These are phyloP conservation scores for Pachymerium ferrugineum DNA, from an alignment of 2,888 invertebrate genomes.

Conservation along the genomic window DNA sequence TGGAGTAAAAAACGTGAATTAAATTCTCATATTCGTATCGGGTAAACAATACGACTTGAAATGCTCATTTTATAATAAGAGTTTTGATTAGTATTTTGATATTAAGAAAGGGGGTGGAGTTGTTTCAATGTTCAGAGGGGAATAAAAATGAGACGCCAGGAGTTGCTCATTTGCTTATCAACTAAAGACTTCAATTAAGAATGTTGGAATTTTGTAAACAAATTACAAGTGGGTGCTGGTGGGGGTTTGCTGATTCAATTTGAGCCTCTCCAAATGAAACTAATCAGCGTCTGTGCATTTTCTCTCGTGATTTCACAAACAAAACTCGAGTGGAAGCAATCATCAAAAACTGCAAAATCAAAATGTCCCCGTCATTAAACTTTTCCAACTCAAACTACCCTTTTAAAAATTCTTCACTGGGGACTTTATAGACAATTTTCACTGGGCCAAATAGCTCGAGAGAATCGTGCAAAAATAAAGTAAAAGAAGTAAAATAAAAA, in stretches of 20 bases:
- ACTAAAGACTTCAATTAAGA: slow-evolving; percentile 27
- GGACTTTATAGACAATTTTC: not conserved
- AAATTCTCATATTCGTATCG: too few relatives aligned
- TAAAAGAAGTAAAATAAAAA: not conserved
- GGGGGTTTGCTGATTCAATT: slow-evolving; percentile 17
- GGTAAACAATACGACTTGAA: too few relatives aligned
- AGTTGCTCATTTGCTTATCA: slow-evolving; percentile 27
- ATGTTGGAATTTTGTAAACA: slow-evolving; percentile 22
- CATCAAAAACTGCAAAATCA: not conserved
- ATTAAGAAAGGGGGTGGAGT: not conserved
- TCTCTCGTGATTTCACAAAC: not conserved
- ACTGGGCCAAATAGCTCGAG: not conserved
- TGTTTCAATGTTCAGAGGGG: too few relatives aligned
- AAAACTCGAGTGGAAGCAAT: not conserved
- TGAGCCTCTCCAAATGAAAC: slow-evolving; percentile 12
- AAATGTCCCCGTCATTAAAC: not conserved
- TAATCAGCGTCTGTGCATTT: slow-evolving; percentile 21
- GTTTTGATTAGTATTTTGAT: too few relatives aligned
- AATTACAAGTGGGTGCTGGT: slow-evolving; percentile 9
- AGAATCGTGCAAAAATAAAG: slow-evolving; percentile 12
- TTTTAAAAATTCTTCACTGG: not conserved
- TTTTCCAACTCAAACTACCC: not conserved
- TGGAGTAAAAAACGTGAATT: too few relatives aligned
- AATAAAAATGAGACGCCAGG: slow-evolving; percentile 12
- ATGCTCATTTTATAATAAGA: too few relatives aligned